Evolutionary conservation across 2,113 vertebrate genomes (phyloP).

Genomic region (Nesoenas mayeri): DNA sequence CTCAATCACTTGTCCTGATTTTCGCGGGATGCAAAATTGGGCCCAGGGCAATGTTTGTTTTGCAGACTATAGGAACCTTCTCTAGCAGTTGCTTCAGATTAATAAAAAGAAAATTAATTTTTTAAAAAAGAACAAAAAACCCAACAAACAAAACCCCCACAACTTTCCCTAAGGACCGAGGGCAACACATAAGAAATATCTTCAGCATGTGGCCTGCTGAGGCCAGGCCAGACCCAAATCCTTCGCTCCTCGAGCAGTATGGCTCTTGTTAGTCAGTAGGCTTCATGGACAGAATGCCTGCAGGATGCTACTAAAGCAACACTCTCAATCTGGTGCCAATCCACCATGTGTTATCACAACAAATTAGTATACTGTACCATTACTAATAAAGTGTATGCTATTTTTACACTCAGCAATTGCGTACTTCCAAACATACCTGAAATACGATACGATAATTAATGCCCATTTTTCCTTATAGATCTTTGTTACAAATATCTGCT

Average conservation of each 20-base stretch:
- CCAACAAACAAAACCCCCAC: too few species aligned
- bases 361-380: background rate
- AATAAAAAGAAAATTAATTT: background rate
- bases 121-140: too few species aligned
- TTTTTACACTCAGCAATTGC: background rate
- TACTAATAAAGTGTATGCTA: background rate
- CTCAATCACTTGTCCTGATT: background rate
- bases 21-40: background rate
- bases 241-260: background rate
- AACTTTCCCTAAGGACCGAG: background rate
- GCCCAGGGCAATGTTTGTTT: background rate
- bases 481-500: background rate
- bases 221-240: background rate
- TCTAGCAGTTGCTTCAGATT: background rate
- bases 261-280: background rate
- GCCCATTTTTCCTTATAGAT: background rate
- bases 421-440: background rate
- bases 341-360: background rate
- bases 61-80: background rate
- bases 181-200: background rate
- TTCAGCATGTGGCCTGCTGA: background rate
- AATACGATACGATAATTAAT: background rate
- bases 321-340: background rate
- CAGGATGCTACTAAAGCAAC: background rate
- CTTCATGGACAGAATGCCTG: background rate